phyloP scores from a whole-genome alignment of 2,113 vertebrate species.

The Axis porcinus region DNA sequence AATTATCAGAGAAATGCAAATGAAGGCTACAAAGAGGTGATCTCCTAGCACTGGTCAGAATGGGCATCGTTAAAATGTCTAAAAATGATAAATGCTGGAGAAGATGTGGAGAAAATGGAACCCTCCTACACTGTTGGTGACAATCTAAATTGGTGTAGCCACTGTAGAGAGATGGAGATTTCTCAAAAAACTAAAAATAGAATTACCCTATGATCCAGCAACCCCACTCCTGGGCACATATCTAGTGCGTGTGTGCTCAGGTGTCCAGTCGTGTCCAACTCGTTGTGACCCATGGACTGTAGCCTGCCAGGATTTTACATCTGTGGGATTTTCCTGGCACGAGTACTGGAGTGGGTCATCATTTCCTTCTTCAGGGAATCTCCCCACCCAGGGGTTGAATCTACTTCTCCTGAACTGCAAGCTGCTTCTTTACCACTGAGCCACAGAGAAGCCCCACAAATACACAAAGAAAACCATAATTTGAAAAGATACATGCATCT shows the following conservation, averaged over 20 bases:
- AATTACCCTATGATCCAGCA: not conserved
- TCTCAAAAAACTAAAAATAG: not conserved
- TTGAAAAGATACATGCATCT: not conserved
- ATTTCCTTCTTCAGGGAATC: not conserved
- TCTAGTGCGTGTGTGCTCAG: not conserved
- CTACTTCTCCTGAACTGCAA: not conserved
- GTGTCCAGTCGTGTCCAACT: rapidly evolving
- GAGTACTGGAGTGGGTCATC: not conserved
- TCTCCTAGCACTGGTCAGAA: not conserved
- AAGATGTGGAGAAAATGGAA: not conserved
- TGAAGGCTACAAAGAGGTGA: not conserved
- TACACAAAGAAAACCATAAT: not conserved
- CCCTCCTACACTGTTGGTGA: not conserved
- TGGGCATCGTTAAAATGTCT: not conserved
- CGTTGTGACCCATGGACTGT: not conserved
- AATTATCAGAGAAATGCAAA: not conserved
- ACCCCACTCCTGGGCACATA: not conserved
- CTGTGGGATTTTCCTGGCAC: not conserved
- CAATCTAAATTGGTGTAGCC: not conserved
- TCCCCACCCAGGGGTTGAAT: not conserved
- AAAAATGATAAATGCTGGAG: not conserved
- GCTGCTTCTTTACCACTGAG: not conserved
- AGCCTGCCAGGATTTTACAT: not conserved
- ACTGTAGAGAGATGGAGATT: not conserved
- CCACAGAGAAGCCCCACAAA: not conserved